Conservation (phyloP, 2,888 invertebrate species). For the Lymantria dispar region DNA sequence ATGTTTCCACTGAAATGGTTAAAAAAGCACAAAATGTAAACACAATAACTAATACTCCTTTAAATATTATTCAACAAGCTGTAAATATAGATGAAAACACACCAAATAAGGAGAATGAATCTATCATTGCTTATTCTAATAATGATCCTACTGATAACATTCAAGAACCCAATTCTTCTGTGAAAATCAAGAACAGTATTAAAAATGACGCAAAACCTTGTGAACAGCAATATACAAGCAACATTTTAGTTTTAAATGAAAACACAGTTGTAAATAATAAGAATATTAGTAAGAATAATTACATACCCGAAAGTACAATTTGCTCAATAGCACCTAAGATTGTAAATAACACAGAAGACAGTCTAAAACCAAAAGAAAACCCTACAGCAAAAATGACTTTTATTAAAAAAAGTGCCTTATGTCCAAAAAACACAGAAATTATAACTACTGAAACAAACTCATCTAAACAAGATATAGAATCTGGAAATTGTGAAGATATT, state of each 20-base stretch:
- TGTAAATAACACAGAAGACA: background rate
- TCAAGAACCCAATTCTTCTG: background rate
- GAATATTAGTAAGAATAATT: conserved; percentile 1
- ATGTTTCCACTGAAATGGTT: conserved; percentile 73
- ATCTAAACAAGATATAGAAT: conserved; percentile 27
- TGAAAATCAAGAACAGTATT: conserved; percentile 10
- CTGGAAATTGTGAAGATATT: conserved; percentile 53
- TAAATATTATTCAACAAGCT: conserved; percentile 19
- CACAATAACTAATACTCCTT: conserved; percentile 16
- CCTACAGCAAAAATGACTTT: conserved; percentile 42
- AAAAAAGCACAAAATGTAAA: conserved; percentile 55
- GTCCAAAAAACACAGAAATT: conserved; percentile 13
- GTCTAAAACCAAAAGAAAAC: background rate
- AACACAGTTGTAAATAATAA: background rate
- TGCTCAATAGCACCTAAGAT: background rate
- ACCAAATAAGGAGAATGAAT: conserved; percentile 31
- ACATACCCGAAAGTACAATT: background rate
- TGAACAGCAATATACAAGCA: background rate
- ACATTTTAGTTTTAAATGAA: conserved; percentile 4
- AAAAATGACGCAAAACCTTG: conserved; percentile 4
- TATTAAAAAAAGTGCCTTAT: conserved; percentile 52
- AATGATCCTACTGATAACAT: background rate
- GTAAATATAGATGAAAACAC: conserved; percentile 58
- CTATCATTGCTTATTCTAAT: conserved; percentile 4
- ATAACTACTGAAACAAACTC: conserved; percentile 16